phyloP scores from a whole-genome alignment of 2,113 vertebrate genomes.

The human region DNA sequence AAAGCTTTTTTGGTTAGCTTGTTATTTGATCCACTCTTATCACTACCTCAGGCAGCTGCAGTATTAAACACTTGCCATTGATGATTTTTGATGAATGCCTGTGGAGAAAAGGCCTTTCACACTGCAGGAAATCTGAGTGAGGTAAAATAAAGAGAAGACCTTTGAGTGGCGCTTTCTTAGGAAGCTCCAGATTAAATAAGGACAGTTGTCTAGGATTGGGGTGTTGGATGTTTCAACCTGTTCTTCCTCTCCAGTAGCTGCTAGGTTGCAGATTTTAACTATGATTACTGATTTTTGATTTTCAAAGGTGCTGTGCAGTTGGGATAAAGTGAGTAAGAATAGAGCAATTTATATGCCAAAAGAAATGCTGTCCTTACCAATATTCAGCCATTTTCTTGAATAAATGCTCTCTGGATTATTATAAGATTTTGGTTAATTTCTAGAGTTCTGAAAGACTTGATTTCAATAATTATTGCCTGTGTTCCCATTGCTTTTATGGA shows the following conservation, averaged over 20 bases:
- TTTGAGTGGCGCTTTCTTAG: background rate
- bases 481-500: background rate
- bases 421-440: too few relatives aligned
- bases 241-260: background rate
- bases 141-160: background rate
- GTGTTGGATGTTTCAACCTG: background rate
- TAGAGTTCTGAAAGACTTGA: background rate
- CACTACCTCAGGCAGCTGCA: background rate
- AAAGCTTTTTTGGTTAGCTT: background rate
- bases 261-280: background rate
- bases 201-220: background rate
- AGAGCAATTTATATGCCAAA: background rate
- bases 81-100: background rate
- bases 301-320: background rate
- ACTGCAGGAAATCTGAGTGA: background rate
- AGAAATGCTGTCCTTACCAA: background rate
- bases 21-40: background rate
- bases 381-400: background rate
- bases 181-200: background rate
- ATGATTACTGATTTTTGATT: background rate
- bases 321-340: background rate
- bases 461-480: background rate
- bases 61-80: background rate
- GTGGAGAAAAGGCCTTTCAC: background rate
- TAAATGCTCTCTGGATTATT: background rate